Conservation (phyloP, 53 echinoderm and acorn worm species). For the Antedon mediterranea region DNA sequence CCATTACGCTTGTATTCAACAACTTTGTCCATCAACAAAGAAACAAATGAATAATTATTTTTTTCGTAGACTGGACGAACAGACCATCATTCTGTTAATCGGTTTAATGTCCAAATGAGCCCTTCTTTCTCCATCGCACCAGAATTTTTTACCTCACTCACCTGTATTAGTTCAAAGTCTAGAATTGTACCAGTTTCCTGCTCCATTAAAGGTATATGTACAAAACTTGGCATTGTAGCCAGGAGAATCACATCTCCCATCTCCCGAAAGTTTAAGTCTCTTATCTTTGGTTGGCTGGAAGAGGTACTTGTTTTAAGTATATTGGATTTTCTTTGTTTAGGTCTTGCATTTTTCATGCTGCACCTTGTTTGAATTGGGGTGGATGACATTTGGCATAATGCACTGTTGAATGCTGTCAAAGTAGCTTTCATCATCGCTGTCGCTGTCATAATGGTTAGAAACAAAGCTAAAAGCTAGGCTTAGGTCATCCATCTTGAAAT, state of each 20-base stretch:
- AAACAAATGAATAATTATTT: not conserved
- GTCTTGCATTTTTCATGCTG: too few relatives aligned
- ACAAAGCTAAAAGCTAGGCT: too few relatives aligned
- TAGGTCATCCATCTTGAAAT: too few relatives aligned
- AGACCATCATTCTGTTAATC: not conserved
- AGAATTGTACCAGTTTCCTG: slow-evolving; percentile 16
- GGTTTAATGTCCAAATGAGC: slow-evolving; percentile 1
- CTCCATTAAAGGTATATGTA: slow-evolving; percentile 33
- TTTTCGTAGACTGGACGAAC: not conserved
- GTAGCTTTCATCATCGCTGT: too few relatives aligned
- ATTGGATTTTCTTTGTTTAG: too few relatives aligned
- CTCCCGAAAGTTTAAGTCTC: slow-evolving; percentile 3
- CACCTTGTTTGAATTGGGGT: too few relatives aligned
- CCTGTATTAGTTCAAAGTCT: slow-evolving; percentile 24
- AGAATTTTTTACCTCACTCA: slow-evolving; percentile 20
- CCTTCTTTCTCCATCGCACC: slow-evolving; percentile 39
- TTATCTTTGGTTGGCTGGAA: not conserved
- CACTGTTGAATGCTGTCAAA: too few relatives aligned
- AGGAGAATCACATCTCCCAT: slow-evolving; percentile 45
- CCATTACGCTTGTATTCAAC: not conserved
- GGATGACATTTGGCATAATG: too few relatives aligned
- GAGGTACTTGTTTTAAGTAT: too few relatives aligned
- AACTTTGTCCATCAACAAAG: not conserved
- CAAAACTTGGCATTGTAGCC: slow-evolving; percentile 52
- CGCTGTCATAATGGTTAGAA: too few relatives aligned